A percentile compares a stretch with the other conserved stretches of the same genome.
Evolutionary conservation across 2,888 invertebrate species (phyloP).

Genomic region (Drosophila vallismaia): DNA sequence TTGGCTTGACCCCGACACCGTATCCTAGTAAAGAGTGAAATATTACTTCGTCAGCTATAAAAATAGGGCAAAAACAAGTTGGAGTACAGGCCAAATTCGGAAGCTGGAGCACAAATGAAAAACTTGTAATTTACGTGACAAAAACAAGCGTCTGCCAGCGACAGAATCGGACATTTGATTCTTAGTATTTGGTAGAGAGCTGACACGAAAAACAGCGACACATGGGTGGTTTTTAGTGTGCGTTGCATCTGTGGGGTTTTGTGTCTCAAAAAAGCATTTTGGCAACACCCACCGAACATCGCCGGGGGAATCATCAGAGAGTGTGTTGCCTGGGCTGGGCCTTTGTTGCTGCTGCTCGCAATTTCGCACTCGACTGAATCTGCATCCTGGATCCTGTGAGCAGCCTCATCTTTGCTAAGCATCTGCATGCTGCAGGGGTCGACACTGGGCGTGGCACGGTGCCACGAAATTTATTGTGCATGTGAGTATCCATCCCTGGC

Average conservation of each 20-base stretch:
- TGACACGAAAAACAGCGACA: slow-evolving; percentile 66
- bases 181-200: slow-evolving; percentile 17
- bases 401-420: slow-evolving; percentile 46
- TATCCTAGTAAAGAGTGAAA: slow-evolving; percentile 46
- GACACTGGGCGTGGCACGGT: slow-evolving; percentile 60
- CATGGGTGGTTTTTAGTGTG: slow-evolving; percentile 51
- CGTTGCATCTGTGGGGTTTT: slow-evolving; percentile 15
- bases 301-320: slow-evolving; percentile 16
- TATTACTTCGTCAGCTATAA: slow-evolving; percentile 62
- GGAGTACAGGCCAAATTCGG: background rate
- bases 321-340: slow-evolving; percentile 23
- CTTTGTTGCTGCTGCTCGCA: slow-evolving; percentile 57
- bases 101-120: slow-evolving; percentile 59
- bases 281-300: slow-evolving; percentile 48
- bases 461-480: slow-evolving; percentile 71
- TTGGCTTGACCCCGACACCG: slow-evolving; percentile 26
- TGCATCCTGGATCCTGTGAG: slow-evolving; percentile 35
- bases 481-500: slow-evolving; percentile 53
- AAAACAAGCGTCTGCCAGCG: slow-evolving; percentile 62
- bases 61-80: slow-evolving; percentile 15
- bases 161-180: slow-evolving; percentile 15
- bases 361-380: slow-evolving; percentile 76
- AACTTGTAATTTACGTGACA: slow-evolving; percentile 76
- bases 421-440: slow-evolving; percentile 54
- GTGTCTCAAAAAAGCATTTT: slow-evolving; percentile 51